Percentiles rank a stretch among this genome's conserved stretches.
Evolutionary conservation across 1,140 invertebrate species (phyloP).

Genomic region (Oreohelix idahoensis): DNA sequence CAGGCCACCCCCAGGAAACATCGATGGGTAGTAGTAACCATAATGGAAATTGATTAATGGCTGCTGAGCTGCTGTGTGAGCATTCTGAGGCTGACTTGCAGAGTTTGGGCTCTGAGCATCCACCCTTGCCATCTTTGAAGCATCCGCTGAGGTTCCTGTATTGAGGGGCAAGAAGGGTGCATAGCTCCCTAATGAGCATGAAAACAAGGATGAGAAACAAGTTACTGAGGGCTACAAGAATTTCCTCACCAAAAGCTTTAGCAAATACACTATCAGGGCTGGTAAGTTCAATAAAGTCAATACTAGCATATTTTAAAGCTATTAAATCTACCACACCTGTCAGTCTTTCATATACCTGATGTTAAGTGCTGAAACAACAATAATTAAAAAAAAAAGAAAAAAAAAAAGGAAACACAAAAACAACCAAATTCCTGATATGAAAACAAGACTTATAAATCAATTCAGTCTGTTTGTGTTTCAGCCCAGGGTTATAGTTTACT

Average conservation of each 20-base stretch:
- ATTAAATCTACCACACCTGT: too few species aligned
- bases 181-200: conserved; percentile 6
- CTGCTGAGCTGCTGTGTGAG: conserved; percentile 73
- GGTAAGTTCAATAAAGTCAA: too few species aligned
- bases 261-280: too few species aligned
- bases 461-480: too few species aligned
- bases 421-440: too few species aligned
- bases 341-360: too few species aligned
- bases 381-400: too few species aligned
- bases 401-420: too few species aligned
- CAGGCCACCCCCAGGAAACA: conserved; percentile 79
- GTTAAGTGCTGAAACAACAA: too few species aligned
- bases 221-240: neutral
- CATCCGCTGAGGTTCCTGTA: conserved; percentile 31
- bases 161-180: conserved; percentile 4
- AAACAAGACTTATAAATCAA: too few species aligned
- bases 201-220: neutral
- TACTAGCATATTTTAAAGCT: too few species aligned
- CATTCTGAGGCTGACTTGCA: conserved; percentile 80
- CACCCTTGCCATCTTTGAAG: conserved; percentile 80
- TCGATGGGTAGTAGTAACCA: conserved; percentile 80
- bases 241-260: neutral
- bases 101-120: conserved; percentile 88
- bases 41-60: conserved; percentile 76
- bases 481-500: too few species aligned